Evolutionary conservation across 2,113 vertebrate species (phyloP).

Genomic region (Prionailurus bengalensis): DNA sequence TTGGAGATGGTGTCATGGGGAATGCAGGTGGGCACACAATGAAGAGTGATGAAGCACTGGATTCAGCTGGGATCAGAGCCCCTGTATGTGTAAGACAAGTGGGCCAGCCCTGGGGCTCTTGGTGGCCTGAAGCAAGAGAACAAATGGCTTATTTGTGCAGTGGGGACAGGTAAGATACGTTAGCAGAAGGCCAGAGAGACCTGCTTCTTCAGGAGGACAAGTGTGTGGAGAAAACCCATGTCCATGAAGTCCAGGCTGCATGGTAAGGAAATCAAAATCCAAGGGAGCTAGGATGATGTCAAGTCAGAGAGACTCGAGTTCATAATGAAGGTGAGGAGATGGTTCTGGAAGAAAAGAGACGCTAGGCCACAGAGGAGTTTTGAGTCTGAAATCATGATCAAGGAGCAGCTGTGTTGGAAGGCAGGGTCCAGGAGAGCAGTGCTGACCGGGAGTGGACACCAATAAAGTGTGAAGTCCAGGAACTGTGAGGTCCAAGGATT

Average conservation of each 20-base stretch:
- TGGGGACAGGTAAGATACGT: background rate
- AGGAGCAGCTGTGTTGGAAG: background rate
- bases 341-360: background rate
- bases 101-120: background rate
- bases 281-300: background rate
- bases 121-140: background rate
- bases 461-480: background rate
- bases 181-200: background rate
- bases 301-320: background rate
- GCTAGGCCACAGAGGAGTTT: background rate
- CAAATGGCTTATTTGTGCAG: background rate
- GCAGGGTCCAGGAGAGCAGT: background rate
- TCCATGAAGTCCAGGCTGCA: background rate
- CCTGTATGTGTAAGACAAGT: background rate
- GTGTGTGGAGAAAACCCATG: too few relatives aligned
- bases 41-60: background rate
- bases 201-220: background rate
- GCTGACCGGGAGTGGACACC: background rate
- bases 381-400: background rate
- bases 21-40: background rate
- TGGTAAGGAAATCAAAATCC: background rate
- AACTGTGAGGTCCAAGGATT: background rate
- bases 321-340: background rate
- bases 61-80: background rate
- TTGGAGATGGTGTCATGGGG: background rate